A percentile compares a stretch with the other conserved stretches of the same genome.
Conservation (phyloP, 2,113 vertebrate species). For the Corvus cornix region DNA sequence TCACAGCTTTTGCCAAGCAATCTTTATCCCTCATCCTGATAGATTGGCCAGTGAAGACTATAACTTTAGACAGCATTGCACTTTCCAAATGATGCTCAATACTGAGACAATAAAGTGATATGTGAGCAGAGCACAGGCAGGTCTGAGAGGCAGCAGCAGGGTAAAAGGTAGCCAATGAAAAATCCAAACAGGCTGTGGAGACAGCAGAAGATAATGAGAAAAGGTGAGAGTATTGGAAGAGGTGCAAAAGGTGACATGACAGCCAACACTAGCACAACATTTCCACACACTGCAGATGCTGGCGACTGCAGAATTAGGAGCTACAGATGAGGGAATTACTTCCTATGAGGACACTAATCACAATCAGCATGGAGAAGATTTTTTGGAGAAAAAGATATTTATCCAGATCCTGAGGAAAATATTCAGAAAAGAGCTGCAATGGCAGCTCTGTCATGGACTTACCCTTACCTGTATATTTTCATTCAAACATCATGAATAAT, state of each 20-base stretch:
- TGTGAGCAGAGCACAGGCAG: background rate
- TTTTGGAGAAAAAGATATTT: background rate
- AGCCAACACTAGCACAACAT: background rate
- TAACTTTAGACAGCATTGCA: background rate
- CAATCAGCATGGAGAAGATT: background rate
- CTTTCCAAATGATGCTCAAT: background rate
- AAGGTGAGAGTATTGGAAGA: background rate
- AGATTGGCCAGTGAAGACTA: background rate
- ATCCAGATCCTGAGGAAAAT: background rate
- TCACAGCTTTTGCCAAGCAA: conserved; percentile 4
- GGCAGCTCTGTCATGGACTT: background rate
- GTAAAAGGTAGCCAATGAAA: background rate
- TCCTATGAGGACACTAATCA: background rate
- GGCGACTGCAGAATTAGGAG: background rate
- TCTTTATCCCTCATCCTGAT: conserved; percentile 3
- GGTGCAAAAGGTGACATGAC: background rate
- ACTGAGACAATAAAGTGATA: background rate
- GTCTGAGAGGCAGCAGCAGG: background rate
- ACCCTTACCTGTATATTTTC: background rate
- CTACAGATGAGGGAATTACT: background rate
- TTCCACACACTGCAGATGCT: background rate
- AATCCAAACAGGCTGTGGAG: background rate
- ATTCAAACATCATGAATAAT: background rate
- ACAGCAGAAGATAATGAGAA: background rate
- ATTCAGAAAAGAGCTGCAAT: background rate